Percentiles rank a stretch among this genome's conserved stretches.
These are phyloP conservation scores for Hypolimnas misippus DNA, from an alignment of 2,888 invertebrate genomes.

Conservation along the genomic window DNA sequence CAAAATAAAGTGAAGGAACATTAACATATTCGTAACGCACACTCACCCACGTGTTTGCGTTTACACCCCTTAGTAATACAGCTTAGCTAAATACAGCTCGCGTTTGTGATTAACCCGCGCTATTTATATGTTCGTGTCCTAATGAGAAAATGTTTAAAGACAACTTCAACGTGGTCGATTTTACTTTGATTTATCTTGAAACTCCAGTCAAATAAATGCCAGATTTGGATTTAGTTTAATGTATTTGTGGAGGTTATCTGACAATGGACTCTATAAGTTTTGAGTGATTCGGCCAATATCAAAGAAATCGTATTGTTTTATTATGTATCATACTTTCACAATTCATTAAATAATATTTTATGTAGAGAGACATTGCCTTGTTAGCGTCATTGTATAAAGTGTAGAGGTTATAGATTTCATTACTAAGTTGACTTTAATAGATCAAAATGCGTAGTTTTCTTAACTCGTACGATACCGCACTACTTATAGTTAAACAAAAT, in stretches of 20 bases:
- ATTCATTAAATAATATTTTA: too few relatives aligned
- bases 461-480: background rate
- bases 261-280: too few relatives aligned
- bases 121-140: conserved; percentile 28
- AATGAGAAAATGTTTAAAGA: background rate
- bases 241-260: too few relatives aligned
- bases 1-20: conserved; percentile 33
- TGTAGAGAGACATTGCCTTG: too few relatives aligned
- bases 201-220: too few relatives aligned
- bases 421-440: background rate
- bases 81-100: conserved; percentile 38
- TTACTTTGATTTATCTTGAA: background rate
- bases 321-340: too few relatives aligned
- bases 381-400: too few relatives aligned
- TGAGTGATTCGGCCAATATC: too few relatives aligned
- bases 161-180: background rate
- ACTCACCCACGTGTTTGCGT: conserved; percentile 38
- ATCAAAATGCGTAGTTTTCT: background rate
- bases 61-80: conserved; percentile 35
- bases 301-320: too few relatives aligned
- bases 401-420: background rate
- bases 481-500: background rate
- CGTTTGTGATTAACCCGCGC: conserved; percentile 34
- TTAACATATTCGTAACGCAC: conserved; percentile 33
- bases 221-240: too few relatives aligned